Percentiles rank a stretch among this genome's conserved stretches.
phyloP scores from a whole-genome alignment of 2,888 invertebrate genomes.

The Stenoptilia bipunctidactyla region DNA sequence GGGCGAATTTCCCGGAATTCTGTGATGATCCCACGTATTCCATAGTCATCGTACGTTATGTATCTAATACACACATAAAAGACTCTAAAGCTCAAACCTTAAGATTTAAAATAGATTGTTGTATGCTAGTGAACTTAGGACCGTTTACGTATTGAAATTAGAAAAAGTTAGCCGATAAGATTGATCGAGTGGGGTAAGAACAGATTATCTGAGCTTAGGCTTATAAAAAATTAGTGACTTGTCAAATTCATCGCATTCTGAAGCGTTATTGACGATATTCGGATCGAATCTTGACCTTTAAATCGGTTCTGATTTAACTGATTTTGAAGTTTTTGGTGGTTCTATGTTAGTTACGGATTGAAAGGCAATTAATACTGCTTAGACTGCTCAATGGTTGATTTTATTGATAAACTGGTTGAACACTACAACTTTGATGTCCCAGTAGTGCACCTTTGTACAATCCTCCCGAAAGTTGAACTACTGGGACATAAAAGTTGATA shows the following conservation, averaged over 20 bases:
- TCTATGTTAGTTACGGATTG: too few relatives aligned
- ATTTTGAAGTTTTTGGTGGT: background rate
- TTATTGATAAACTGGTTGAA: too few relatives aligned
- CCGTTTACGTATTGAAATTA: slow-evolving; percentile 16
- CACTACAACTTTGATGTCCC: too few relatives aligned
- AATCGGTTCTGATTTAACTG: slow-evolving; percentile 31
- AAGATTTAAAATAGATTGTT: slow-evolving; percentile 19
- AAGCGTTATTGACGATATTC: slow-evolving; percentile 20
- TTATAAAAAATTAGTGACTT: slow-evolving; percentile 65
- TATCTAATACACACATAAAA: slow-evolving; percentile 21
- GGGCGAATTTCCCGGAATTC: slow-evolving; percentile 69
- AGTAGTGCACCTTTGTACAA: too few relatives aligned
- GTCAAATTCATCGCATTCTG: slow-evolving; percentile 68
- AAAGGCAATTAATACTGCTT: too few relatives aligned
- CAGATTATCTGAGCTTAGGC: slow-evolving; percentile 55
- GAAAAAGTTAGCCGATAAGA: slow-evolving; percentile 46
- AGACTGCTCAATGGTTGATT: too few relatives aligned
- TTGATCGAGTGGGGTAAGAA: slow-evolving; percentile 69
- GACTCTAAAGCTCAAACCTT: background rate
- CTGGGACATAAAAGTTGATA: too few relatives aligned
- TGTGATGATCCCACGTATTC: slow-evolving; percentile 64
- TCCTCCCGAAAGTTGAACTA: too few relatives aligned
- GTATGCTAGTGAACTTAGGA: slow-evolving; percentile 12
- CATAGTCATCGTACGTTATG: slow-evolving; percentile 36
- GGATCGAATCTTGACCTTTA: slow-evolving; percentile 32